Conservation (phyloP, 2,888 invertebrate species). For the Diaprepes abbreviatus region DNA sequence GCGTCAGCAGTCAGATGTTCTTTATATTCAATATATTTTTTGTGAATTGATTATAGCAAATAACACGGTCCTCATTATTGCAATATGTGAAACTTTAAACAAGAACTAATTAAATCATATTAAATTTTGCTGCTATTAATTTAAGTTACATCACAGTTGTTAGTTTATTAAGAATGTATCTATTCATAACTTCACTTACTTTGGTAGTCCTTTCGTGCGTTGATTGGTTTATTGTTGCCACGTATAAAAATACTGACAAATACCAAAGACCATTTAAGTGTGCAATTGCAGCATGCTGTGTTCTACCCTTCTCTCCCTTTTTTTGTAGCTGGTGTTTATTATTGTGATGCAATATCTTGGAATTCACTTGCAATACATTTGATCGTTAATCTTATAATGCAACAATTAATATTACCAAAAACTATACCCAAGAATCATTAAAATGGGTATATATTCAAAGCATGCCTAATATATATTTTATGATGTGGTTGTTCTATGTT, state of each 20-base stretch:
- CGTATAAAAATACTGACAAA: not conserved
- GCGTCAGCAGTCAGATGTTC: no score
- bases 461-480: not conserved
- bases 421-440: not conserved
- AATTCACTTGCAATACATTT: no score
- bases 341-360: no score
- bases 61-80: not conserved
- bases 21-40: not conserved
- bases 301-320: not conserved
- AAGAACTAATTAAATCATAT: not conserved
- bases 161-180: no score
- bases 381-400: no score
- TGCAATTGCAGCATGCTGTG: not conserved
- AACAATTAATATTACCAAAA: no score
- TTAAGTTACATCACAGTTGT: not conserved
- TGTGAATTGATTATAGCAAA: not conserved
- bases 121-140: not conserved
- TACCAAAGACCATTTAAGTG: not conserved
- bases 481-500: not conserved
- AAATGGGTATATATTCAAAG: not conserved
- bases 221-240: not conserved
- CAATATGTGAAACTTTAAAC: not conserved
- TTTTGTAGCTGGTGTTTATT: no score
- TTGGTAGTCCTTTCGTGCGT: not conserved
- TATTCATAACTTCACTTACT: not conserved